Base-by-base conservation (phyloP, 92 coral and sea anemone genomes). In the Epizoanthus ramosus region DNA sequence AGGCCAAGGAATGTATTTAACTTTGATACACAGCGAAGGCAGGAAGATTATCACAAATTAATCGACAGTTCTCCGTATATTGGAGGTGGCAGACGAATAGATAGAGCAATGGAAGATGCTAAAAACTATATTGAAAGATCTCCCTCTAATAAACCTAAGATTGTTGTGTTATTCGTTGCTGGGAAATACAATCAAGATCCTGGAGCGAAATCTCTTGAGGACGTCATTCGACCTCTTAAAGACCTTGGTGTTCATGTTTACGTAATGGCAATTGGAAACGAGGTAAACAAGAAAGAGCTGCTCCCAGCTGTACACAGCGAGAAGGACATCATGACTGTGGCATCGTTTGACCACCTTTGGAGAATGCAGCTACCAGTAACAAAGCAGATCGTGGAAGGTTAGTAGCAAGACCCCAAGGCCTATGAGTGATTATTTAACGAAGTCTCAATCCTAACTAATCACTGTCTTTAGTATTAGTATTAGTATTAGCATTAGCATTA, bases 21-120 rank as follows among this genome's bases (percentile, higher is more conserved):
- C 28, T 83, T 95, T 23, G 74, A 85, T 71, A 83, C 85, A 39
- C 88, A 88, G 86, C 80, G 87, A 63, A 63, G 69, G 15, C 80
- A 67, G 15, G 23, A 57, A 3, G 94, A 92, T 10, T 87, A 93
- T 65, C 87, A 94, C 63, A 57, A 68, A 14, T 85, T 81, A n/a
- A 65, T 95, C 57, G 88, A 84, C 61, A 24, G 80, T 5, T 77
- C 93, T n/a, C 57, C 56, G 28, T 83, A 80, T 63, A 86, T 89
- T 19, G 98, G 98, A 72, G 95, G 98, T 23, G 68, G 68, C 45
- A 75, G 95, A 28, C 84, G 92, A 43, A 91, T 89, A 68, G 94
- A 91, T 61, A 73, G 74, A 66, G 98, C 98, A 13, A 69, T 95
- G 73, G 85, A 88, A 19, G 89, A 88, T 10, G 98, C 98, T 7